phyloP scores from a whole-genome alignment of 2,797 vertebrate species.

The Semotilus atromaculatus region DNA sequence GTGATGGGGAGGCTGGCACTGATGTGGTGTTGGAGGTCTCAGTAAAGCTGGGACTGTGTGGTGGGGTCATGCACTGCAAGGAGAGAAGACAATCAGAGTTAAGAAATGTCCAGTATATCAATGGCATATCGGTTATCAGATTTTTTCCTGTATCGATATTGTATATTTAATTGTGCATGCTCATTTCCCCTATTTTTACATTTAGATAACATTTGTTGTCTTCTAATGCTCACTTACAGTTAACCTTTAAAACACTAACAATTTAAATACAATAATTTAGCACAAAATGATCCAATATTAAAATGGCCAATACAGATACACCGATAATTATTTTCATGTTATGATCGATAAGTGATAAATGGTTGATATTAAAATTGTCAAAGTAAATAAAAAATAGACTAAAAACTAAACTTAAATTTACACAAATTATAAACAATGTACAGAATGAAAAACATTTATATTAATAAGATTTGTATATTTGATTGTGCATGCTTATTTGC shows the following conservation, averaged over 20 bases:
- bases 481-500: too few relatives aligned
- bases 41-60: constrained; percentile 91
- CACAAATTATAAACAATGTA: too few relatives aligned
- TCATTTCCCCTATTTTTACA: too few relatives aligned
- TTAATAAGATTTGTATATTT: too few relatives aligned
- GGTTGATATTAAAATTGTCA: too few relatives aligned
- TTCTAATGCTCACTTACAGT: background rate
- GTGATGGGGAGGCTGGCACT: constrained; percentile 43
- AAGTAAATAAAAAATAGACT: too few relatives aligned
- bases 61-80: constrained; percentile 95
- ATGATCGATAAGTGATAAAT: too few relatives aligned
- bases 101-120: background rate
- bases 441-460: too few relatives aligned
- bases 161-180: background rate
- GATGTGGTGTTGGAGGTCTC: constrained; percentile 74
- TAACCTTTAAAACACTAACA: background rate
- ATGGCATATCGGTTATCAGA: background rate
- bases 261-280: background rate
- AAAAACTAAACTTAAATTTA: too few relatives aligned
- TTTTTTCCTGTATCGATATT: background rate
- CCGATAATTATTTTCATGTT: too few relatives aligned
- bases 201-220: background rate
- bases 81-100: constrained; percentile 8
- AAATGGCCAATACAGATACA: too few relatives aligned
- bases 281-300: too few relatives aligned